phyloP scores from a whole-genome alignment of 1,140 invertebrate genomes.

The Olivierus martensii region DNA sequence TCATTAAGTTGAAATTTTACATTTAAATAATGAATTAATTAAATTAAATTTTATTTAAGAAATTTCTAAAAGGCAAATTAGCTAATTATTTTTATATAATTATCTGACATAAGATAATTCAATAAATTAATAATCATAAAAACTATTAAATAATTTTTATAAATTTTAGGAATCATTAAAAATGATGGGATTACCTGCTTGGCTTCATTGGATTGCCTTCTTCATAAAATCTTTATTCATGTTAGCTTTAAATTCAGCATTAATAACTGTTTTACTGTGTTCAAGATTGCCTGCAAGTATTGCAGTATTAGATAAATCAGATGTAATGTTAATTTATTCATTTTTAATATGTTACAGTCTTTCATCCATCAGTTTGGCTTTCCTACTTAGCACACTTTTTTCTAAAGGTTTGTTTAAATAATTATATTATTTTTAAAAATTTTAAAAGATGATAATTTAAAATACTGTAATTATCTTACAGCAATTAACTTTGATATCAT shows the following conservation, averaged over 20 bases:
- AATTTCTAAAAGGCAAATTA: too few species aligned
- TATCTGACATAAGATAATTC: too few species aligned
- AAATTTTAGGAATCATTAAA: conserved; percentile 49
- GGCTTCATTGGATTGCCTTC: conserved; percentile 45
- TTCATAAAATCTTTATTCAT: conserved; percentile 42
- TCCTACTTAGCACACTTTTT: conserved; percentile 43
- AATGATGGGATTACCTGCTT: conserved; percentile 44
- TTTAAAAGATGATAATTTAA: too few species aligned
- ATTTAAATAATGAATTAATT: too few species aligned
- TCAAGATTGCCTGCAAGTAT: conserved; percentile 35
- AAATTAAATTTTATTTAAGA: too few species aligned
- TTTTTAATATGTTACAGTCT: conserved; percentile 39
- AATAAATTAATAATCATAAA: too few species aligned
- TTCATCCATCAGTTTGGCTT: conserved; percentile 40
- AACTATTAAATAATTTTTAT: too few species aligned
- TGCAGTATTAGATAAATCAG: conserved; percentile 39
- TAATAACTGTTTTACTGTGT: conserved; percentile 44
- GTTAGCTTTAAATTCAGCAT: conserved; percentile 39
- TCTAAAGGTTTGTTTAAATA: conserved; percentile 33
- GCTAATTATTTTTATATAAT: too few species aligned
- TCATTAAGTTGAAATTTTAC: too few species aligned
- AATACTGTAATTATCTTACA: too few species aligned
- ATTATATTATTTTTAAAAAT: too few species aligned
- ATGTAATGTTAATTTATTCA: conserved; percentile 35
- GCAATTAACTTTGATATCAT: too few species aligned